Evolutionary conservation across 2,113 vertebrate genomes (phyloP).

Genomic region (Hymenochirus boettgeri): DNA sequence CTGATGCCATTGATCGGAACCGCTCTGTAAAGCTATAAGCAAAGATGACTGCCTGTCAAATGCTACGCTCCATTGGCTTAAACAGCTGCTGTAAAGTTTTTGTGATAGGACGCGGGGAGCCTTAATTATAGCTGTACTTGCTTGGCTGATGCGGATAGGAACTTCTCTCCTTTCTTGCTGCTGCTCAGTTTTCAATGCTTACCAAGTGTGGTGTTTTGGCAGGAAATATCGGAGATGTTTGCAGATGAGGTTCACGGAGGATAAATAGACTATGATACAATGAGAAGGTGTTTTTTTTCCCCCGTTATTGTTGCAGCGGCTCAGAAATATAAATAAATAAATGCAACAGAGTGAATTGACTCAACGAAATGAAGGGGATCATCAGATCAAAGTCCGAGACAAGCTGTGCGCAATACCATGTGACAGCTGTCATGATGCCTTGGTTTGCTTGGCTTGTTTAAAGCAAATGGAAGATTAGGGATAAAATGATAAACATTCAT

Average conservation of each 20-base stretch:
- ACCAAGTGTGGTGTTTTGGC: conserved; percentile 22
- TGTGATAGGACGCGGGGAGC: no score
- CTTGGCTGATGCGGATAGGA: background rate
- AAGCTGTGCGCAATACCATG: conserved; percentile 27
- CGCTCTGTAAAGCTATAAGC: no score
- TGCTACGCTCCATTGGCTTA: no score
- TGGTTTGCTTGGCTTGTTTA: conserved; percentile 24
- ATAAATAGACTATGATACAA: conserved; percentile 32
- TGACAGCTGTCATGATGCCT: conserved; percentile 13
- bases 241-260: conserved; percentile 33
- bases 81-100: no score
- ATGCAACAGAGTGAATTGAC: conserved; percentile 33
- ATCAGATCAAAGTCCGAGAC: conserved; percentile 33
- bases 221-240: conserved; percentile 9
- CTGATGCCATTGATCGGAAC: no score
- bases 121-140: background rate
- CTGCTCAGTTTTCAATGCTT: conserved; percentile 1
- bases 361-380: conserved; percentile 17
- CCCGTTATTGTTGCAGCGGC: conserved; percentile 31
- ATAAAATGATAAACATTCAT: conserved; percentile 22
- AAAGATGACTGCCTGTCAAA: no score
- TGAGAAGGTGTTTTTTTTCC: no score
- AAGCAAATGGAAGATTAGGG: conserved; percentile 30
- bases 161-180: background rate
- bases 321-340: conserved; percentile 33